Conservation (phyloP, 2,113 vertebrate genomes). For the Choloepus hoffmanni region DNA sequence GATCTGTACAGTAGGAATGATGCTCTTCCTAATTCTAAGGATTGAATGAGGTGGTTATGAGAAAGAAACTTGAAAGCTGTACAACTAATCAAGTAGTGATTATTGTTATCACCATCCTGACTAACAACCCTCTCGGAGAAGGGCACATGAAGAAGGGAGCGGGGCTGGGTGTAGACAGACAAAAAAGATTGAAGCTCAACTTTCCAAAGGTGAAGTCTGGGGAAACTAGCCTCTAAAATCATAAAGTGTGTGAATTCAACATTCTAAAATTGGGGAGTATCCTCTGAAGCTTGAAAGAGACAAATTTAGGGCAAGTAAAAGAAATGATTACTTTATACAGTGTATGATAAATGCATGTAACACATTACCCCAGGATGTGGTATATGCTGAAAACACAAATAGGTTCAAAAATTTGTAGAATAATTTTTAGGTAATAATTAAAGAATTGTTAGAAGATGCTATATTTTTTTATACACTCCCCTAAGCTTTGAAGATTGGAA, state of each 20-base stretch:
- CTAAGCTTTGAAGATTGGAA: constrained; percentile 5
- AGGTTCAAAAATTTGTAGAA: background rate
- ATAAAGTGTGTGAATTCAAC: background rate
- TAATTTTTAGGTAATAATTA: background rate
- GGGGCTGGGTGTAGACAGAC: background rate
- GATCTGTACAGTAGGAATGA: background rate
- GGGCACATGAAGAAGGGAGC: background rate
- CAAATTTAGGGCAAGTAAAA: constrained; percentile 4
- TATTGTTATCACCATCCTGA: background rate
- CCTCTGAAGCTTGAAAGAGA: background rate
- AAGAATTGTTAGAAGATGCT: background rate
- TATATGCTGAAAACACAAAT: background rate
- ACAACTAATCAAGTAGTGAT: background rate
- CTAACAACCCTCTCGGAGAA: background rate
- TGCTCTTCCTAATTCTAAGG: background rate
- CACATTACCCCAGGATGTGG: background rate
- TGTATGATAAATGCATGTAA: background rate
- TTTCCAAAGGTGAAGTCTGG: background rate
- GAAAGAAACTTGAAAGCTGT: background rate
- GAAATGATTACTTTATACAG: background rate
- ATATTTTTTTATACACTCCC: background rate
- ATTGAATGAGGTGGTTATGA: background rate
- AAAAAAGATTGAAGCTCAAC: background rate
- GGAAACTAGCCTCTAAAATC: background rate
- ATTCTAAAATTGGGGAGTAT: background rate